A percentile compares a stretch with the other conserved stretches of the same genome.
phyloP scores from a whole-genome alignment of 2,888 invertebrate genomes.

The Conus canariensis region DNA sequence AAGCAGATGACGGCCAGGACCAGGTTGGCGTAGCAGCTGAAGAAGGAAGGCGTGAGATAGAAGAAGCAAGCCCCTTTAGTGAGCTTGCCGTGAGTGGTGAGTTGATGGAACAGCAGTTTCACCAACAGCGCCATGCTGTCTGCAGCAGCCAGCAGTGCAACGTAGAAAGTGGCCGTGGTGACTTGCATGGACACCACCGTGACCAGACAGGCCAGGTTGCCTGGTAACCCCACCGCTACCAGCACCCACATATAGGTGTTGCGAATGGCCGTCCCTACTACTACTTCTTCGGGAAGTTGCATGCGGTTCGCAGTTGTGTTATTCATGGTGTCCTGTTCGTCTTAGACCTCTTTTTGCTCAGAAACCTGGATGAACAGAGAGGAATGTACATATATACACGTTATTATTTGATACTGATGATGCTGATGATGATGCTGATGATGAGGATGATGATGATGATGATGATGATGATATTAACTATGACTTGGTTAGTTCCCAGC shows the following conservation, averaged over 20 bases:
- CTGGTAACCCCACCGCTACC: conserved; percentile 47
- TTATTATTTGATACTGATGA: background rate
- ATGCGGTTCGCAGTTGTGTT: background rate
- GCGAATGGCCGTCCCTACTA: background rate
- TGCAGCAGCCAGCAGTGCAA: conserved; percentile 47
- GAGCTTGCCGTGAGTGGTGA: background rate
- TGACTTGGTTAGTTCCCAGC: background rate
- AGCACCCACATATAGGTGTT: conserved; percentile 49
- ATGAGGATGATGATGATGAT: background rate
- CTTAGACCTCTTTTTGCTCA: too few species aligned
- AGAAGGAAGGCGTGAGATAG: background rate
- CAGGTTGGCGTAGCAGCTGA: conserved; percentile 48
- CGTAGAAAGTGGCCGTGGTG: conserved; percentile 48
- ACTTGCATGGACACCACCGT: conserved; percentile 49
- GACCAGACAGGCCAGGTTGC: conserved; percentile 46
- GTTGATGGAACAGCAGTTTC: conserved; percentile 45
- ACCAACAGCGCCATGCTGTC: conserved; percentile 44
- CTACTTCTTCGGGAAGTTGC: background rate
- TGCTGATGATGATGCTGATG: background rate
- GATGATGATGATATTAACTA: background rate
- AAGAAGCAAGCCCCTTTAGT: background rate
- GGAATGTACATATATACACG: background rate
- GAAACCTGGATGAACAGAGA: background rate
- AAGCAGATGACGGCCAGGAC: conserved; percentile 48
- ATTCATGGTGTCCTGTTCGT: background rate